Conservation (phyloP, 2,888 invertebrate species). For the Elegia similella region DNA sequence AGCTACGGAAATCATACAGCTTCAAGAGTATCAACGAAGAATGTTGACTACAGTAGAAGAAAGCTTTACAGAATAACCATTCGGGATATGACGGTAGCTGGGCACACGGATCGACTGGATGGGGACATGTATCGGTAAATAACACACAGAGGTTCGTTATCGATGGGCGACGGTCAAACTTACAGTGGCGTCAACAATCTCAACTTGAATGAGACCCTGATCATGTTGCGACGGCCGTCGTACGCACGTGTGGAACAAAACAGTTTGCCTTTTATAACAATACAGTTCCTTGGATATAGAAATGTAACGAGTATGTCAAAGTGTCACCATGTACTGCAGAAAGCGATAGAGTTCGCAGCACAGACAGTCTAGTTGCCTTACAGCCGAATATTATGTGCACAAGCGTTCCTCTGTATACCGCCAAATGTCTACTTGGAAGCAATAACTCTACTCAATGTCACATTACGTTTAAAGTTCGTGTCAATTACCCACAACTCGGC, state of each 20-base stretch:
- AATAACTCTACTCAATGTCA: conserved; percentile 51
- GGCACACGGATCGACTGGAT: conserved; percentile 61
- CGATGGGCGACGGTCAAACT: conserved; percentile 70
- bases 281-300: conserved; percentile 28
- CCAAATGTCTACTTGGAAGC: conserved; percentile 72
- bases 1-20: conserved; percentile 22
- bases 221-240: conserved; percentile 61
- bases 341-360: conserved; percentile 61
- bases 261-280: conserved; percentile 58
- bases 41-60: conserved; percentile 43
- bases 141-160: conserved; percentile 72
- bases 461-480: conserved; percentile 37
- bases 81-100: conserved; percentile 62
- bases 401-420: conserved; percentile 60
- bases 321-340: conserved; percentile 34
- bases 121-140: conserved; percentile 65
- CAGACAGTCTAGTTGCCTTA: conserved; percentile 41
- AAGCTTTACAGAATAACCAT: conserved; percentile 55
- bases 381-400: conserved; percentile 42
- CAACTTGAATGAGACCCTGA: conserved; percentile 78
- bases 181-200: conserved; percentile 81
- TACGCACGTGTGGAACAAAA: conserved; percentile 77
- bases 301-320: conserved; percentile 5
- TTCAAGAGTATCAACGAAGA: conserved; percentile 9
- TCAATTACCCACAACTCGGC: conserved; percentile 8